Evolutionary conservation across 2,113 vertebrate genomes (phyloP).

Genomic region (Mormyrus iriodes): DNA sequence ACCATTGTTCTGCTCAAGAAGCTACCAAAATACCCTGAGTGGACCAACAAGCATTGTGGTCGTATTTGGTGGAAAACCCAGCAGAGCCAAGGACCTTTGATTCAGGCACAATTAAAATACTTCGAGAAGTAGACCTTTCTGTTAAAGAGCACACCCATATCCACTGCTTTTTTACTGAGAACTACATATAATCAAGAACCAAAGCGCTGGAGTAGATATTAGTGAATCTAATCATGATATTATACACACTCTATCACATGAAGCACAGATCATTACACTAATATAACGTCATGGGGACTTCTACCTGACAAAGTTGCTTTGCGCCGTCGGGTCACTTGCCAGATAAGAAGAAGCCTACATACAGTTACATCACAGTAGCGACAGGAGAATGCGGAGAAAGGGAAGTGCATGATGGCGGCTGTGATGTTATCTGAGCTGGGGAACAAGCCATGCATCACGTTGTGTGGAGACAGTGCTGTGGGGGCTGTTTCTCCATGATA

Average conservation of each 20-base stretch:
- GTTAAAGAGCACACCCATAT: not conserved
- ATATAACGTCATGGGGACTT: not conserved
- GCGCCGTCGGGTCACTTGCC: not conserved
- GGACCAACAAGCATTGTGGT: not conserved
- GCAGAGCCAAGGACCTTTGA: not conserved
- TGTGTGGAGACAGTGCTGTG: not conserved
- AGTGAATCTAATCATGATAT: not conserved
- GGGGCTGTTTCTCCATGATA: not conserved
- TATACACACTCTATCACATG: not conserved
- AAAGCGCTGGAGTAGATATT: not conserved
- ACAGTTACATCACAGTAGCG: slow-evolving; percentile 2
- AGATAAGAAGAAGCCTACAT: not conserved
- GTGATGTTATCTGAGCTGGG: not conserved
- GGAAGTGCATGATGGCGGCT: not conserved
- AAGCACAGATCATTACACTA: not conserved
- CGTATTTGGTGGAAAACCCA: not conserved
- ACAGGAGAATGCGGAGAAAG: not conserved
- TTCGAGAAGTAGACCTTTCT: not conserved
- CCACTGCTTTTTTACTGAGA: not conserved
- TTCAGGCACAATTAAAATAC: not conserved
- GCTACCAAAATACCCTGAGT: not conserved
- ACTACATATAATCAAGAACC: not conserved
- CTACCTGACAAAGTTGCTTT: not conserved
- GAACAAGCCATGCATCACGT: slow-evolving; percentile 11
- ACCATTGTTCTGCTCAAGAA: not conserved